Percentiles rank a stretch among this genome's conserved stretches.
Evolutionary conservation across 2,888 invertebrate genomes (phyloP).

Genomic region (Patella depressa): DNA sequence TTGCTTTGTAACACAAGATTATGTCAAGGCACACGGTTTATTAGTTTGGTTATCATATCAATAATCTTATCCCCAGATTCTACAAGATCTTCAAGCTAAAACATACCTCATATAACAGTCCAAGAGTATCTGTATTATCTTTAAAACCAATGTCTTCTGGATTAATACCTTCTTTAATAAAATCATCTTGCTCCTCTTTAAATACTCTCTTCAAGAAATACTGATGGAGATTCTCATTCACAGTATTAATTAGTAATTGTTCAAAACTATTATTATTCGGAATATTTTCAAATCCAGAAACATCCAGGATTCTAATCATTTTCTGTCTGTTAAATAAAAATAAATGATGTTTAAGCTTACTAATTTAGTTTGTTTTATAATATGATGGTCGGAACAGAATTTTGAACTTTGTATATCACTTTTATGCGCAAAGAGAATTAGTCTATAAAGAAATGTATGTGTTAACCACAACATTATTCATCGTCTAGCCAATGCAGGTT

Average conservation of each 20-base stretch:
- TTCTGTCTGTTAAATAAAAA: neutral
- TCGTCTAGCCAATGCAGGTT: too few species aligned
- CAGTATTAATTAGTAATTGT: constrained; percentile 50
- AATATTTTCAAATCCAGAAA: constrained; percentile 52
- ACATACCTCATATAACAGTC: constrained; percentile 45
- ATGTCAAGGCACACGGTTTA: too few species aligned
- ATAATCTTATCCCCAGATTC: too few species aligned
- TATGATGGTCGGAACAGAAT: too few species aligned
- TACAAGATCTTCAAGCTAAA: neutral
- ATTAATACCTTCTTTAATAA: constrained; percentile 44
- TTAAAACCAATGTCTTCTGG: constrained; percentile 35
- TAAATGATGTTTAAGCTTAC: too few species aligned
- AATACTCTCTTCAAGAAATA: constrained; percentile 53
- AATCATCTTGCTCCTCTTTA: constrained; percentile 43
- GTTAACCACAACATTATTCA: too few species aligned
- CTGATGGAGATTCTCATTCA: constrained; percentile 53
- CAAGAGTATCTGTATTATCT: constrained; percentile 42
- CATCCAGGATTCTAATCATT: constrained; percentile 47
- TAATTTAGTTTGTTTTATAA: too few species aligned
- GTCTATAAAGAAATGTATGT: too few species aligned
- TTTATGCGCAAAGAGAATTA: too few species aligned
- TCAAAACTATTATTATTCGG: constrained; percentile 44
- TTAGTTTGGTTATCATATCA: too few species aligned
- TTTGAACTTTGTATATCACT: too few species aligned
- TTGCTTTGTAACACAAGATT: too few species aligned